Evolutionary conservation across 1,140 invertebrate genomes (phyloP).

Genomic region (Elymnias hypermnestra): DNA sequence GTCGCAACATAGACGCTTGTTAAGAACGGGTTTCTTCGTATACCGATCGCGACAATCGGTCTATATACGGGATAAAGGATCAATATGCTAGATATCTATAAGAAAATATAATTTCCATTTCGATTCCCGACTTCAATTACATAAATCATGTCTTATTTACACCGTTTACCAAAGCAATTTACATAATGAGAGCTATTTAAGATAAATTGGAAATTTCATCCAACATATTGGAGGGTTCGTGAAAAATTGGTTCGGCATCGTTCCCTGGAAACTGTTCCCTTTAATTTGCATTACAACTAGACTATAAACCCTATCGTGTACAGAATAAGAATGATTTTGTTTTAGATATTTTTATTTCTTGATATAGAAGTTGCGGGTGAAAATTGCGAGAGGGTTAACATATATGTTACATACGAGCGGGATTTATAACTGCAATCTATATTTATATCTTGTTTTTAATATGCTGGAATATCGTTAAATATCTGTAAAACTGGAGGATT

Average conservation of each 20-base stretch:
- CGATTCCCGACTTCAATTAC: too few relatives aligned
- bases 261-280: slow-evolving; percentile 36
- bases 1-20: too few relatives aligned
- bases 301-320: slow-evolving; percentile 17
- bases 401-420: slow-evolving; percentile 40
- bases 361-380: slow-evolving; percentile 15
- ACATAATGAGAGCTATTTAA: slow-evolving; percentile 49
- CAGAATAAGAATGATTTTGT: slow-evolving; percentile 20
- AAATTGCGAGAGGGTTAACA: slow-evolving; percentile 44
- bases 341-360: neutral
- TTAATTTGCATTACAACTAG: slow-evolving; percentile 40
- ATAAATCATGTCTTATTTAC: too few relatives aligned
- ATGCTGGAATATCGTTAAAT: too few relatives aligned
- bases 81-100: too few relatives aligned
- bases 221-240: slow-evolving; percentile 59
- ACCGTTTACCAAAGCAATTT: slow-evolving; percentile 29
- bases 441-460: too few relatives aligned
- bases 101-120: too few relatives aligned
- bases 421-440: slow-evolving; percentile 42
- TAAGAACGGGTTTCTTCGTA: too few relatives aligned
- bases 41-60: too few relatives aligned
- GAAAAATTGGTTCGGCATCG: slow-evolving; percentile 53
- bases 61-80: too few relatives aligned
- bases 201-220: slow-evolving; percentile 45
- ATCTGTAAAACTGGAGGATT: too few relatives aligned